Conservation (phyloP, 2,113 vertebrate genomes). For the Capricornis sumatraensis region DNA sequence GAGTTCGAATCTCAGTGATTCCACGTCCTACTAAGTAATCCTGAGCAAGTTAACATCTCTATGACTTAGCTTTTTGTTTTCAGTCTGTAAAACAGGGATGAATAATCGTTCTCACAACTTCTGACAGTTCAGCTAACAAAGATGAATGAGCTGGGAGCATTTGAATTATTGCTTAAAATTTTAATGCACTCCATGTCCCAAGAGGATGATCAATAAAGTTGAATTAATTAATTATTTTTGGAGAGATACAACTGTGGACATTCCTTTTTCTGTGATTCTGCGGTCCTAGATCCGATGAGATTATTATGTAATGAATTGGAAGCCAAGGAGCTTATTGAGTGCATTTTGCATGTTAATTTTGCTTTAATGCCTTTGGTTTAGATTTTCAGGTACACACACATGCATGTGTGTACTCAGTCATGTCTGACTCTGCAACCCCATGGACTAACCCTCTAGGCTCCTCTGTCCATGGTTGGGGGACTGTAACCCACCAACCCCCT, state of each 20-base stretch:
- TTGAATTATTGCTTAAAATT: conserved; percentile 8
- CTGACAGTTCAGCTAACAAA: not conserved
- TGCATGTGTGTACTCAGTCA: not conserved
- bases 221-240: not conserved
- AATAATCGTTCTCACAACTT: not conserved
- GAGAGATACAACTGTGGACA: not conserved
- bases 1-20: not conserved
- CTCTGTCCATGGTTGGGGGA: not conserved
- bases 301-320: not conserved
- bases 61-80: not conserved
- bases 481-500: not conserved
- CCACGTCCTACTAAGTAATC: not conserved
- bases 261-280: not conserved
- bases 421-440: not conserved
- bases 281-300: not conserved
- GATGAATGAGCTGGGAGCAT: not conserved
- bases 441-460: not conserved
- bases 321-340: not conserved
- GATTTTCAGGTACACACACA: not conserved
- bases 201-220: not conserved
- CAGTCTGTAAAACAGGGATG: not conserved
- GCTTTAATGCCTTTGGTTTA: conserved; percentile 25
- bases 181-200: not conserved
- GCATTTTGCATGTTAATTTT: conserved; percentile 51
- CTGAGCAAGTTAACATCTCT: not conserved